These are phyloP conservation scores for Eurosta solidaginis DNA, from an alignment of 1,140 invertebrate genomes.

Conservation along the genomic window DNA sequence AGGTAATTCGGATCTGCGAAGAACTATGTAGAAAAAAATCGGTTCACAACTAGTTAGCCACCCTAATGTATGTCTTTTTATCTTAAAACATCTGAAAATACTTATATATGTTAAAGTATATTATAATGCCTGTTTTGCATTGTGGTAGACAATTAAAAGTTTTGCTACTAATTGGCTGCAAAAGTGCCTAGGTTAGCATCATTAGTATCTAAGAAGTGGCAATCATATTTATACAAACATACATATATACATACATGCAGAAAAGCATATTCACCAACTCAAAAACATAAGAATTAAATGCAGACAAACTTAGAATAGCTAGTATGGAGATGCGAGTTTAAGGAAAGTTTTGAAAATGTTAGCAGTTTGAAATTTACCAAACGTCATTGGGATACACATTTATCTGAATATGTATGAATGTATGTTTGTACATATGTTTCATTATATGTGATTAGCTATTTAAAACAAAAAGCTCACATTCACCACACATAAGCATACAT, in stretches of 20 bases:
- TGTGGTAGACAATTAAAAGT: constrained; percentile 21
- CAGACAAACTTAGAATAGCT: too few species aligned
- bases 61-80: too few species aligned
- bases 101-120: not conserved
- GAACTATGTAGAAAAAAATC: too few species aligned
- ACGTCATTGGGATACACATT: not conserved
- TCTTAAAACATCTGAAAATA: too few species aligned
- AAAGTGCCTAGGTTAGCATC: constrained; percentile 7
- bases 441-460: too few species aligned
- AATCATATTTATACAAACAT: not conserved
- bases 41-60: too few species aligned
- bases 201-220: not conserved
- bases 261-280: too few species aligned
- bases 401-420: not conserved
- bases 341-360: not conserved
- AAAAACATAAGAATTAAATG: too few species aligned
- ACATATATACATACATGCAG: not conserved
- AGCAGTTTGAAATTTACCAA: too few species aligned
- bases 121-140: constrained; percentile 7
- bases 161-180: constrained; percentile 11
- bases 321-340: not conserved
- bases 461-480: too few species aligned
- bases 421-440: not conserved
- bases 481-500: too few species aligned
- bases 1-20: too few species aligned